Percentiles rank a stretch among this genome's conserved stretches.
Evolutionary conservation across 2,113 vertebrate genomes (phyloP).

Genomic region (Thalassoma bifasciatum): DNA sequence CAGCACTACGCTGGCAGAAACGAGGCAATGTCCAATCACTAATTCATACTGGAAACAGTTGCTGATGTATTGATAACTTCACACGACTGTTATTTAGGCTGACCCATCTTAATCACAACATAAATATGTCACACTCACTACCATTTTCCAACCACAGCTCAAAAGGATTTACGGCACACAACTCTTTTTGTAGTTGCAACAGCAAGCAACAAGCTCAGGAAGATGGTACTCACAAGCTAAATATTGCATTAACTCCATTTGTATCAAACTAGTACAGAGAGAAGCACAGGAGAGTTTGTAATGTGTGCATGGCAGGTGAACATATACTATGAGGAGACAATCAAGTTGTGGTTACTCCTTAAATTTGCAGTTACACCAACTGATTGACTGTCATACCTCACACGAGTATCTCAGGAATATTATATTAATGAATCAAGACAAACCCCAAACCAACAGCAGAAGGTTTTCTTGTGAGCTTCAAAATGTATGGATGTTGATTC

Average conservation of each 20-base stretch:
- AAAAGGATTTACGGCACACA: constrained; percentile 36
- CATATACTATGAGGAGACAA: neutral
- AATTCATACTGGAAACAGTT: constrained; percentile 32
- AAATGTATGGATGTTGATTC: neutral
- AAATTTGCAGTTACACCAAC: neutral
- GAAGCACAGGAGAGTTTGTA: constrained; percentile 11
- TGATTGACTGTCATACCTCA: neutral
- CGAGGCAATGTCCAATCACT: constrained; percentile 17
- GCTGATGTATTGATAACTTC: constrained; percentile 48
- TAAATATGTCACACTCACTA: constrained; percentile 35
- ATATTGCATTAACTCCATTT: constrained; percentile 35
- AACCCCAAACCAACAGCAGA: no score
- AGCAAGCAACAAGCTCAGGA: constrained; percentile 29
- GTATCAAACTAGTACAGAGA: constrained; percentile 6
- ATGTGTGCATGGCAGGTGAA: neutral
- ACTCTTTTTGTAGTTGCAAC: constrained; percentile 10
- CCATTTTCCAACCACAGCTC: constrained; percentile 25
- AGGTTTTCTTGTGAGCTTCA: neutral
- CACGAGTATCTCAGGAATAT: neutral
- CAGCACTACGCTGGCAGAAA: constrained; percentile 23
- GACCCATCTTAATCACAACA: constrained; percentile 36
- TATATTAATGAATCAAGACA: neutral
- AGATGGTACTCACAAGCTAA: neutral
- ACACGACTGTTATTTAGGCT: constrained; percentile 21
- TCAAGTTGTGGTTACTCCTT: neutral